These are phyloP conservation scores for Indicator maculatus DNA, from an alignment of 2,113 vertebrate species.

Conservation along the genomic window DNA sequence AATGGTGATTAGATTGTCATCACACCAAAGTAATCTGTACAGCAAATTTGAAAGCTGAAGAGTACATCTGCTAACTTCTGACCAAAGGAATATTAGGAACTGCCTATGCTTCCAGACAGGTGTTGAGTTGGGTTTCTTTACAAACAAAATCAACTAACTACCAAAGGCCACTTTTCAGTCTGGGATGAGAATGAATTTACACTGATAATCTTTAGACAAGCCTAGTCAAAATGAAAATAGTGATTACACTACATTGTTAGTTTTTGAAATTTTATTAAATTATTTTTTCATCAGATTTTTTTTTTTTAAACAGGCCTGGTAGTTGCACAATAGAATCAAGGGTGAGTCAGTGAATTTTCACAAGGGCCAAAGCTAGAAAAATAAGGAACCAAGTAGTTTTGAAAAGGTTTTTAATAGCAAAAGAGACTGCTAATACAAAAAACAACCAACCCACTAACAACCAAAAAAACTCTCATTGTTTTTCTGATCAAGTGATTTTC, in stretches of 20 bases:
- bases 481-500: neutral
- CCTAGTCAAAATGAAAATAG: neutral
- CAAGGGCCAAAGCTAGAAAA: neutral
- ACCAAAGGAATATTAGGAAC: neutral
- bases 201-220: neutral
- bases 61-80: neutral
- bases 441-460: too few species aligned
- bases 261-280: neutral
- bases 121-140: neutral
- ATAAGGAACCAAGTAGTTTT: neutral
- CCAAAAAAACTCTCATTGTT: neutral
- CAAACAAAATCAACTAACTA: neutral
- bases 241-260: neutral
- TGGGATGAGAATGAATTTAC: neutral
- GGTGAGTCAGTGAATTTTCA: neutral
- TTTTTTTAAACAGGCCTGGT: neutral
- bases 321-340: neutral
- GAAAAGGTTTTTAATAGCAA: neutral
- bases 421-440: neutral
- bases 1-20: neutral
- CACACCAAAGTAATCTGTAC: neutral
- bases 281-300: neutral
- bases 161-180: neutral
- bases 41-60: neutral
- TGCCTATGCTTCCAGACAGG: neutral